phyloP scores from a whole-genome alignment of 1,140 invertebrate species.

The Aethina tumida region DNA sequence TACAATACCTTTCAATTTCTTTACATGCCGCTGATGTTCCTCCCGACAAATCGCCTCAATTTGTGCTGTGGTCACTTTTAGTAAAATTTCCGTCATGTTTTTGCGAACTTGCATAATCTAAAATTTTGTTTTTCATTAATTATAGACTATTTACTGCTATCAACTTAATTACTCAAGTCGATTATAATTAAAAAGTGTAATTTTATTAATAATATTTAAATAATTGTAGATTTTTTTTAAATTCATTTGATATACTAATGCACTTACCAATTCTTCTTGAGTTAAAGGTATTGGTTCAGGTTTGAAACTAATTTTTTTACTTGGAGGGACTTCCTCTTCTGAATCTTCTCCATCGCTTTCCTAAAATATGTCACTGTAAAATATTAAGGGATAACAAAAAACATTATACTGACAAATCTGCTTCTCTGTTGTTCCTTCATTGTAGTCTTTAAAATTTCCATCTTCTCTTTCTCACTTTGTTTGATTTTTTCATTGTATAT shows the following conservation, averaged over 20 bases:
- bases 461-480: slow-evolving; percentile 54
- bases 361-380: slow-evolving; percentile 19
- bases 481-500: slow-evolving; percentile 49
- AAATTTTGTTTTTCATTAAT: too few relatives aligned
- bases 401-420: slow-evolving; percentile 64
- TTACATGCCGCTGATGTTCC: slow-evolving; percentile 46
- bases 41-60: slow-evolving; percentile 73
- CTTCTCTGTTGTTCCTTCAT: slow-evolving; percentile 49
- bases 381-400: neutral
- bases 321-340: slow-evolving; percentile 19
- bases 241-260: slow-evolving; percentile 15
- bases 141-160: too few relatives aligned
- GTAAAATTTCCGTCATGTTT: slow-evolving; percentile 81
- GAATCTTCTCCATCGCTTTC: slow-evolving; percentile 33
- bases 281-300: slow-evolving; percentile 19
- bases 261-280: slow-evolving; percentile 45
- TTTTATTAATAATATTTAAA: too few relatives aligned
- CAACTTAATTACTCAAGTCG: too few relatives aligned
- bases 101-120: slow-evolving; percentile 83
- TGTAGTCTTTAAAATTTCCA: slow-evolving; percentile 41
- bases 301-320: slow-evolving; percentile 13
- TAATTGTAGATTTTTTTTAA: too few relatives aligned
- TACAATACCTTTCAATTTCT: slow-evolving; percentile 33
- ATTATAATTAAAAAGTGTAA: too few relatives aligned
- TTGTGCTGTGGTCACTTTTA: slow-evolving; percentile 88